Conservation (phyloP, 2,113 vertebrate genomes). For the Sitta europaea region DNA sequence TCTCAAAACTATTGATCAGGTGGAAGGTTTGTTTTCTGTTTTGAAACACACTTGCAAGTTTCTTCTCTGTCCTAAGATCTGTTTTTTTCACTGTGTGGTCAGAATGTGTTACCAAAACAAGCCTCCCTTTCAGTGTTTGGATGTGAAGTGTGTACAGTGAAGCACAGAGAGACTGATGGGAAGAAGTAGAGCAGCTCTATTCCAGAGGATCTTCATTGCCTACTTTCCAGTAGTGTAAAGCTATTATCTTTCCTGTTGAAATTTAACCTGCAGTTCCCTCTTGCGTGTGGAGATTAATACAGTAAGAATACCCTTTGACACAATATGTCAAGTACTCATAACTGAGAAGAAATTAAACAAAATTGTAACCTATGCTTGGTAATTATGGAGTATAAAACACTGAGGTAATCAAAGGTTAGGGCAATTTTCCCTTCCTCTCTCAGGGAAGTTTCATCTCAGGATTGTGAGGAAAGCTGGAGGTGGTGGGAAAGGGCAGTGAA, state of each 20-base stretch:
- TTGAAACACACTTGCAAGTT: no score
- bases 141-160: not conserved
- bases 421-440: not conserved
- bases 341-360: not conserved
- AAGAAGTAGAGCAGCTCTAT: not conserved
- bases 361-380: not conserved
- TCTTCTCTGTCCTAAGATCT: not conserved
- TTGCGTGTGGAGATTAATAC: not conserved
- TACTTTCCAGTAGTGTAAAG: not conserved
- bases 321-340: not conserved
- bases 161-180: not conserved
- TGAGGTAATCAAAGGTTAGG: not conserved
- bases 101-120: not conserved
- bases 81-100: not conserved
- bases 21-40: not conserved
- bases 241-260: slow-evolving; percentile 13
- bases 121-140: not conserved
- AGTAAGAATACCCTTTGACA: not conserved
- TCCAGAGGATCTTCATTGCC: not conserved
- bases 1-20: accelerated
- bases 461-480: not conserved
- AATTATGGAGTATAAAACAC: not conserved
- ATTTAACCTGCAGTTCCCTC: slow-evolving; percentile 27
- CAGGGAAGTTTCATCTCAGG: not conserved
- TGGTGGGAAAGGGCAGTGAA: not conserved